Percentiles rank a stretch among this genome's conserved stretches.
Evolutionary conservation across 2,797 vertebrate genomes (phyloP).

Genomic region (Pangasius krempfi): DNA sequence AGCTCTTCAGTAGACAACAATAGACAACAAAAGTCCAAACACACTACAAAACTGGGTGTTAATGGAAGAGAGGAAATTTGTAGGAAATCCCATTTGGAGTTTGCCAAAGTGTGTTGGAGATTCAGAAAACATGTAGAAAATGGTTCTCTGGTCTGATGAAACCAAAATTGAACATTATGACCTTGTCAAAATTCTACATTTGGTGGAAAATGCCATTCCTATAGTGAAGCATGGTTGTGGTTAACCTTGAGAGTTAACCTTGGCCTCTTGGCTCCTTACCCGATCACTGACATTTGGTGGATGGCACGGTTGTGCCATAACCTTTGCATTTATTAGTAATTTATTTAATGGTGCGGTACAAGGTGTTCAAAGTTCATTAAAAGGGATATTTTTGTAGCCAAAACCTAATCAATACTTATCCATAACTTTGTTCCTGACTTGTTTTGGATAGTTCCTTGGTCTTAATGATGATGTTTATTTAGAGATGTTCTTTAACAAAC

Average conservation of each 20-base stretch:
- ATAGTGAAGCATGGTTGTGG: neutral
- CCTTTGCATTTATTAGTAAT: neutral
- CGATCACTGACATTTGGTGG: neutral
- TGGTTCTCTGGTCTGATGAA: neutral
- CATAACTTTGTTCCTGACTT: neutral
- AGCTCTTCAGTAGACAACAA: neutral
- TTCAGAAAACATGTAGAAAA: neutral
- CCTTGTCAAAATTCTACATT: neutral
- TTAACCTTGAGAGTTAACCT: neutral
- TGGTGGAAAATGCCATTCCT: neutral
- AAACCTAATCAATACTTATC: neutral
- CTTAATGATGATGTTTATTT: neutral
- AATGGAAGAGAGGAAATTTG: neutral
- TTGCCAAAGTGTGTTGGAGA: neutral
- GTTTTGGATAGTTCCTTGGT: neutral
- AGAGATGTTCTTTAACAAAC: neutral
- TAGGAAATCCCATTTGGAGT: neutral
- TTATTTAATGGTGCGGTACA: neutral
- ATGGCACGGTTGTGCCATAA: neutral
- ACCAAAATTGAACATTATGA: neutral
- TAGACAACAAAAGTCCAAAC: neutral
- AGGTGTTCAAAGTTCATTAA: neutral
- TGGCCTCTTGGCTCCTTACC: neutral
- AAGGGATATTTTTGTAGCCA: neutral
- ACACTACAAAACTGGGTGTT: neutral